Conservation (phyloP, 1,140 invertebrate species). For the Atopsyche davidsoni region DNA sequence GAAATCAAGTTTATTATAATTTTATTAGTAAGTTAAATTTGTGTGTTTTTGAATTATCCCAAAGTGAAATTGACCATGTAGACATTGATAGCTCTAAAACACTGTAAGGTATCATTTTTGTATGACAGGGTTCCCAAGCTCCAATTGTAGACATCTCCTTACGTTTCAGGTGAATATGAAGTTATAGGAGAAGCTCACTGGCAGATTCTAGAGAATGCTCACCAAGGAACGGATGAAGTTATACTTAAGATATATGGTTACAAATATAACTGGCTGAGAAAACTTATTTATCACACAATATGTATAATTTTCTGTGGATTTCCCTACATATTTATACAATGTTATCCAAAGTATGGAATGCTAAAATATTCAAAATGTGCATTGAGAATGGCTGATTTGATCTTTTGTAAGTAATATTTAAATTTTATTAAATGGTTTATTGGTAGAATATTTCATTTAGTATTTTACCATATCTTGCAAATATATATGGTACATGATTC, state of each 20-base stretch:
- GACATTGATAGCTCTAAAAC: too few relatives aligned
- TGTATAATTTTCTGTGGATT: slow-evolving; percentile 44
- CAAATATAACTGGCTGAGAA: slow-evolving; percentile 39
- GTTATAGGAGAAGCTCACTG: slow-evolving; percentile 47
- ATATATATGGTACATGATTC: background rate
- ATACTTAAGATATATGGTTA: slow-evolving; percentile 46
- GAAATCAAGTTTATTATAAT: too few relatives aligned
- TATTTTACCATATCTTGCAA: background rate
- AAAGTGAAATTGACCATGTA: too few relatives aligned
- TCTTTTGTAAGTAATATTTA: slow-evolving; percentile 50
- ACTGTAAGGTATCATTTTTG: slow-evolving; percentile 6
- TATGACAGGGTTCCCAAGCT: slow-evolving; percentile 4
- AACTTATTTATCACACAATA: slow-evolving; percentile 43
- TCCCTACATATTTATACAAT: slow-evolving; percentile 47
- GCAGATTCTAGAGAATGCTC: slow-evolving; percentile 42
- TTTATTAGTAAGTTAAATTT: too few relatives aligned
- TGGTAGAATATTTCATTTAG: background rate
- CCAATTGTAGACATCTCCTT: slow-evolving; percentile 9
- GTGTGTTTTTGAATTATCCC: too few relatives aligned
- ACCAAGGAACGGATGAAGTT: slow-evolving; percentile 39
- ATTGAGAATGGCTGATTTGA: slow-evolving; percentile 44
- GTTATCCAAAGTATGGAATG: slow-evolving; percentile 44
- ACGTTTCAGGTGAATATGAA: slow-evolving; percentile 47
- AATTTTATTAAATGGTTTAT: too few relatives aligned
- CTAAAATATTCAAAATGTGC: slow-evolving; percentile 48